Percentiles rank a stretch among this genome's conserved stretches.
Evolutionary conservation across 2,113 vertebrate genomes (phyloP).

Genomic region (Engraulis encrasicolus): DNA sequence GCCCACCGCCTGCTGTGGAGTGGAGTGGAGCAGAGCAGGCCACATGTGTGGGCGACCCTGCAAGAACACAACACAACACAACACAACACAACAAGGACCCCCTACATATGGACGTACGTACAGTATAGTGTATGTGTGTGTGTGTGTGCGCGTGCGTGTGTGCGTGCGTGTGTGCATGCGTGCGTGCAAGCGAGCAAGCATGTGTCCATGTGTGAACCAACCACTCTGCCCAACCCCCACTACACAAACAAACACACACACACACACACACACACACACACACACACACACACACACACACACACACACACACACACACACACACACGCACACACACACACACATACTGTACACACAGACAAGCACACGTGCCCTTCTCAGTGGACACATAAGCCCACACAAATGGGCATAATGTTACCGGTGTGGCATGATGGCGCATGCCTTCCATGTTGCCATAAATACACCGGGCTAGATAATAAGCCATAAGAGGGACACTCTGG

Average conservation of each 20-base stretch:
- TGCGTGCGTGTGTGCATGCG: no score
- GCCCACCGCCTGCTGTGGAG: constrained; percentile 7
- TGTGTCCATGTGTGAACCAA: neutral
- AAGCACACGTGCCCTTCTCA: neutral
- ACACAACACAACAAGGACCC: no score
- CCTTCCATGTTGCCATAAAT: neutral
- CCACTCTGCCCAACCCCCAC: neutral
- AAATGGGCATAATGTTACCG: neutral
- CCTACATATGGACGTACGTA: no score
- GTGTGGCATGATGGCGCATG: neutral
- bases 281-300: neutral
- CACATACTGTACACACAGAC: no score
- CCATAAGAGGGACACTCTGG: constrained; percentile 1
- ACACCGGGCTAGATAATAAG: neutral
- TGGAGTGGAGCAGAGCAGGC: no score
- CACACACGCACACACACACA: constrained; percentile 36
- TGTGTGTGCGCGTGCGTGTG: no score
- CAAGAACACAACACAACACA: no score
- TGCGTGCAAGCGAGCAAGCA: no score
- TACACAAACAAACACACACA: no score
- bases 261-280: neutral
- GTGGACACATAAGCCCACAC: constrained; percentile 3
- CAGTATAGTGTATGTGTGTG: neutral
- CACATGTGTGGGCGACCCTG: constrained; percentile 7
- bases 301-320: constrained; percentile 23